phyloP scores from a whole-genome alignment of 2,113 vertebrate species.

The Erpornis zantholeuca region DNA sequence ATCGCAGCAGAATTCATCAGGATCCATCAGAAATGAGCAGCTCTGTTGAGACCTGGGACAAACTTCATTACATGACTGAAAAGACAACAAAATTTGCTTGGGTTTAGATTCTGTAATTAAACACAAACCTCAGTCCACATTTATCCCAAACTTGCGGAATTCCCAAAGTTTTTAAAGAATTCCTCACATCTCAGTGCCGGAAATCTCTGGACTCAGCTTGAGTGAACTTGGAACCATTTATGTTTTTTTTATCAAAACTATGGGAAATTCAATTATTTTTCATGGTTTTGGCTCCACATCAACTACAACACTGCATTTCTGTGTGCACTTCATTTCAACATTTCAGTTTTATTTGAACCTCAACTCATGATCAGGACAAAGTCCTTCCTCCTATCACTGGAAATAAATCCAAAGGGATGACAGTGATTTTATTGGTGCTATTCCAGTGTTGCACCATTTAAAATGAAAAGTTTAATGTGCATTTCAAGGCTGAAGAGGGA shows the following conservation, averaged over 20 bases:
- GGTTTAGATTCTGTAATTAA: not conserved
- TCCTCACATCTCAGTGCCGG: not conserved
- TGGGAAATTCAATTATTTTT: constrained; percentile 34
- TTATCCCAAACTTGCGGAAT: not conserved
- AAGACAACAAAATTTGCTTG: not conserved
- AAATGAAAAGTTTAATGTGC: not conserved
- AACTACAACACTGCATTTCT: not conserved
- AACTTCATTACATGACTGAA: not conserved
- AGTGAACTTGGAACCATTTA: not conserved
- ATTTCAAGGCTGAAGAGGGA: not conserved
- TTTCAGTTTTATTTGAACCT: not conserved
- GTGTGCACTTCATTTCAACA: not conserved
- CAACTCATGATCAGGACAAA: not conserved
- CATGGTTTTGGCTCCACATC: not conserved
- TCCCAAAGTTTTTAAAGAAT: not conserved
- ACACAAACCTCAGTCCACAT: not conserved
- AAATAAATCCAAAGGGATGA: not conserved
- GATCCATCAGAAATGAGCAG: not conserved
- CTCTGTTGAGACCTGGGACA: not conserved
- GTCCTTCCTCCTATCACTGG: not conserved
- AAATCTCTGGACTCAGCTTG: not conserved
- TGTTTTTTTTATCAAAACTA: not conserved
- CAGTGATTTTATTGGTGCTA: not conserved
- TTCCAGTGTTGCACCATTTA: not conserved
- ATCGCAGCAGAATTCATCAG: not conserved